Base-by-base conservation (phyloP, 2,113 vertebrate species). In the Synchiropus splendidus region DNA sequence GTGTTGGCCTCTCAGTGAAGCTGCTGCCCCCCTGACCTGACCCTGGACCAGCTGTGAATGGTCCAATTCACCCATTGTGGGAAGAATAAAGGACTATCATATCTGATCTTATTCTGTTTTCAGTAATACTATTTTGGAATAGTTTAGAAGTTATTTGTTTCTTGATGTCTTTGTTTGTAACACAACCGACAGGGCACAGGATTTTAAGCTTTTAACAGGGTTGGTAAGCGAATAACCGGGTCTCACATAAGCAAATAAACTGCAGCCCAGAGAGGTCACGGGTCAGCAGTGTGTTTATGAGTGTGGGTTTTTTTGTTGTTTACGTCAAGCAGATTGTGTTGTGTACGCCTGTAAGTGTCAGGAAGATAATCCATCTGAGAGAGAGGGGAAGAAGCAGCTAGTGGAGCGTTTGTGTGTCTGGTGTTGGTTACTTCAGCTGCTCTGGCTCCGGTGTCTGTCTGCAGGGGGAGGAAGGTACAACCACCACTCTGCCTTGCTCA, bases 371-470 rank as follows among this genome's bases (percentile, higher is more conserved):
- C 49, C 41, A 47, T 60, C 31, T 31, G 15, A 2, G 14, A 27
- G 49, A 46, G 48, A 48, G 51, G 50, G 31, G 48, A 44, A 48
- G 41, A 18, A 43, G n/a, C 18, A 12, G 54, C 47, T 39, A 39
- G 31, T 15, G 2, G 37, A 48, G 47, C 62, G 54, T 72, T 74
- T 68, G 52, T 51, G 54, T 74, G 56, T 67, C 45, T 6, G 33
- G 31, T 33, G 60, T 70, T 72, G 70, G 74, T 73, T 49, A 43
- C 52, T 67, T 60, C 58, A 71, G 54, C 61, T 69, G 68, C 70
- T 54, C 21, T 5, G 59, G 52, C 46, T 64, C 36, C 3, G 11
- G 30, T 40, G 45, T 45, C 10, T 12, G 45, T 59, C 17, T 18
- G 31, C 9, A 9, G 10, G 33, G 37, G 9, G 12, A 12, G 12